These are phyloP conservation scores for Lutraria lutraria DNA, from an alignment of 2,888 invertebrate genomes.

Conservation along the genomic window DNA sequence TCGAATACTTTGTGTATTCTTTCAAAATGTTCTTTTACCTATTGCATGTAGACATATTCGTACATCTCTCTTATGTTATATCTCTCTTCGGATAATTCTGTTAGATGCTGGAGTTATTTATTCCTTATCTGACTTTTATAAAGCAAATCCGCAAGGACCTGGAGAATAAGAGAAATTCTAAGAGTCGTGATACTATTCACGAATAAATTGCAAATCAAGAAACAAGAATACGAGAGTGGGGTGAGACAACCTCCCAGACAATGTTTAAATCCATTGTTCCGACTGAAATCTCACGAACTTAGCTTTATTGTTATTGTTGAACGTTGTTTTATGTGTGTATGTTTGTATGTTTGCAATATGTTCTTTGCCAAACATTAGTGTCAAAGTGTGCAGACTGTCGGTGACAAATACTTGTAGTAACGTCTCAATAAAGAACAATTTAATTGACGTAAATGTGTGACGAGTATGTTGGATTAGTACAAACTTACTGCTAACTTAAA, in stretches of 20 bases:
- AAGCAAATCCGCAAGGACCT: neutral
- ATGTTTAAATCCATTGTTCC: neutral
- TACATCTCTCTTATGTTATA: too few species aligned
- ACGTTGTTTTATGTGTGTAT: neutral
- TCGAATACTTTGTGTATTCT: neutral
- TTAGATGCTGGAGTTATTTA: neutral
- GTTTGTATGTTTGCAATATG: neutral
- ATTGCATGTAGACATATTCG: neutral
- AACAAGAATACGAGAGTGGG: neutral
- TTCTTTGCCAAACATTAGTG: neutral
- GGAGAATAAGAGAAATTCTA: neutral
- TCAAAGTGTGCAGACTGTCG: neutral
- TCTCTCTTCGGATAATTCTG: neutral
- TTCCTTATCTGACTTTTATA: neutral
- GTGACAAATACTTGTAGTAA: neutral
- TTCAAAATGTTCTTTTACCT: neutral
- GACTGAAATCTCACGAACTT: neutral
- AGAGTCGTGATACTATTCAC: neutral
- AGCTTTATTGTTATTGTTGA: neutral
- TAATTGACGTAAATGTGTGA: neutral
- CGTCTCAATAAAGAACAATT: neutral
- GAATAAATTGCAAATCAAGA: neutral
- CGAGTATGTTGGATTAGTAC: neutral
- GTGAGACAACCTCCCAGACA: neutral
- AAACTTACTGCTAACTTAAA: neutral